Conservation (phyloP, 2,113 vertebrate species). For the Poecile atricapillus region DNA sequence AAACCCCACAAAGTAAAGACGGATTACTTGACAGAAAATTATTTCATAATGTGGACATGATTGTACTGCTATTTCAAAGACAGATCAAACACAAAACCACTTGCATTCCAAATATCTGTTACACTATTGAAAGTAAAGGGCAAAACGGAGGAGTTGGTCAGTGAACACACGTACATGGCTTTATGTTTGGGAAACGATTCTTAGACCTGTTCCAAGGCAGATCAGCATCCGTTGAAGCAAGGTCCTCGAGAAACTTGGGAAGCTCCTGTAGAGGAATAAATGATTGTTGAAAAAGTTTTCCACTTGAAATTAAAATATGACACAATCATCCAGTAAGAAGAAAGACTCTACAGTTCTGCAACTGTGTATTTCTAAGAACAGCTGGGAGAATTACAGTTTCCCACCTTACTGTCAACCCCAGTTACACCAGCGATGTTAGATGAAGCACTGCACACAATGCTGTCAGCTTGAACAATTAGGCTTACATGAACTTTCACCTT, state of each 20-base stretch:
- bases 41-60: neutral
- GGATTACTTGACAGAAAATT: conserved; percentile 3
- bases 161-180: conserved; percentile 84
- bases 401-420: neutral
- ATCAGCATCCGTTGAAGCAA: conserved; percentile 93
- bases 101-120: neutral
- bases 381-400: neutral
- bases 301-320: neutral
- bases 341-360: neutral
- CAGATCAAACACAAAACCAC: neutral
- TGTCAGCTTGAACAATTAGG: conserved; percentile 39
- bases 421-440: neutral
- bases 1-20: neutral
- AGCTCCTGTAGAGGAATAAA: conserved; percentile 80
- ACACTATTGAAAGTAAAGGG: neutral
- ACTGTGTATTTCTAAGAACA: neutral
- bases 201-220: conserved; percentile 96
- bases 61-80: neutral
- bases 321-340: neutral
- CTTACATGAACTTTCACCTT: conserved; percentile 28
- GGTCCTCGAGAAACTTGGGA: conserved; percentile 92
- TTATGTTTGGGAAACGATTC: conserved; percentile 98
- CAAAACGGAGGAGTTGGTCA: neutral
- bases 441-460: neutral
- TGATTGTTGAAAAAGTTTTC: neutral